Conservation (phyloP, 2,113 vertebrate species). For the Neopipo cinnamomea region DNA sequence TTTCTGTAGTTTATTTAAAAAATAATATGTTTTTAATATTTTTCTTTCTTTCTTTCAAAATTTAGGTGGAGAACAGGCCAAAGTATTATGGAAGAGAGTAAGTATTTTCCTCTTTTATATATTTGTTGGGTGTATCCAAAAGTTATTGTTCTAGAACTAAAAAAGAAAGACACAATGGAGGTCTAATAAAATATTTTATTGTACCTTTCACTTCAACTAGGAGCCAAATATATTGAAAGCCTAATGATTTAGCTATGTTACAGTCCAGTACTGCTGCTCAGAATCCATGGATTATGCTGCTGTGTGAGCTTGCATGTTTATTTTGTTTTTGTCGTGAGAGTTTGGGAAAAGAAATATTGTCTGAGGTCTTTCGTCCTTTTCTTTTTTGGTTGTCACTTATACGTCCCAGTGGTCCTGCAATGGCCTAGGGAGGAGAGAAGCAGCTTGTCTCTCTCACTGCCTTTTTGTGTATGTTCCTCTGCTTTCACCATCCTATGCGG, state of each 20-base stretch:
- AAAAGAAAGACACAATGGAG: background rate
- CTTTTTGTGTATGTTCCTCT: background rate
- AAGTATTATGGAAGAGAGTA: constrained; percentile 99
- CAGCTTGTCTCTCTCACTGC: background rate
- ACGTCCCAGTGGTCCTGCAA: background rate
- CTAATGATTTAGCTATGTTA: background rate
- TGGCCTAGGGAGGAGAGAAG: background rate
- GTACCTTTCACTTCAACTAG: background rate
- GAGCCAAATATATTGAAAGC: background rate
- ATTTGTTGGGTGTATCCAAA: background rate
- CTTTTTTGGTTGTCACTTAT: background rate
- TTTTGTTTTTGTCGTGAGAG: background rate
- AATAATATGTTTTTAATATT: constrained; percentile 24
- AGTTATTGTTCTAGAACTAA: background rate
- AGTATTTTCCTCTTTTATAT: constrained; percentile 73
- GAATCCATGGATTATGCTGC: background rate
- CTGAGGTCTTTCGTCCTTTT: background rate
- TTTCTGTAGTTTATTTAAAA: constrained; percentile 12
- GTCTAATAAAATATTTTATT: background rate
- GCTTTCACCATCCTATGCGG: background rate
- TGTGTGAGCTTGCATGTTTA: background rate
- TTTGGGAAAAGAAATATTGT: background rate
- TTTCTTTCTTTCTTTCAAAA: constrained; percentile 50
- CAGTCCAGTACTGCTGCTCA: background rate
- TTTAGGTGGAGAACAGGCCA: constrained; percentile 95